Evolutionary conservation across 2,888 invertebrate genomes (phyloP), one percentile per base, ranked within the genome.

Genomic region (Polydrusus cervinus): DNA sequence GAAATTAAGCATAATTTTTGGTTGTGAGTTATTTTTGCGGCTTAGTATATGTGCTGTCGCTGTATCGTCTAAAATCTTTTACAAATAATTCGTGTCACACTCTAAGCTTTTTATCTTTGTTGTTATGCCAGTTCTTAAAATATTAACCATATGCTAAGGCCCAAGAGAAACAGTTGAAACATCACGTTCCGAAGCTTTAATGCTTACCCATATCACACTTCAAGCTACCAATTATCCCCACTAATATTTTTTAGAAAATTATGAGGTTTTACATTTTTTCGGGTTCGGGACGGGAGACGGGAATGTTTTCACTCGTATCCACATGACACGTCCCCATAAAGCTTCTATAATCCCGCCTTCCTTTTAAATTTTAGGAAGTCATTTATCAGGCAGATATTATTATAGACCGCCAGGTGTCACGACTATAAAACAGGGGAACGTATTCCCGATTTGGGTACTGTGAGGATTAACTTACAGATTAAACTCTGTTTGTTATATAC

Each of bases 361-460:
- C 87, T 85, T 83, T 84, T 80, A 84, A 85, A 86, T 85, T 86
- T 86, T 86, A 85, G 87, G 87, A 87, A 87, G 87, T 87, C 87
- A 86, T 87, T 85, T 84, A 86, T 87, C 87, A 87, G 82, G 80
- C 83, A 83, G 82, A 84, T 84, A 83, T 85, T 85, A 83, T 73
- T 73, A 45, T 55, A 60, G 81, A 82, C 83, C 83, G 83, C 86
- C 87, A 87, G 86, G 86, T 87, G 87, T 74, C 64, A n/a, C 57
- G 47, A 30, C 74, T 51, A 74, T 74, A 74, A 74, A 74, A 64
- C 69, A 72, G 57, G 65, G 51, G 30, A 68, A 47, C n/a, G 57
- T 45, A 68, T 60, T 57, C 68, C 68, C 45, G 57, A 60, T 60
- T 68, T 68, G 68, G 68, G 40, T 60, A 57, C 47, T 18, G 55